Conservation (phyloP, 2,797 vertebrate species). For the Parauchenoglanis punctatus region DNA sequence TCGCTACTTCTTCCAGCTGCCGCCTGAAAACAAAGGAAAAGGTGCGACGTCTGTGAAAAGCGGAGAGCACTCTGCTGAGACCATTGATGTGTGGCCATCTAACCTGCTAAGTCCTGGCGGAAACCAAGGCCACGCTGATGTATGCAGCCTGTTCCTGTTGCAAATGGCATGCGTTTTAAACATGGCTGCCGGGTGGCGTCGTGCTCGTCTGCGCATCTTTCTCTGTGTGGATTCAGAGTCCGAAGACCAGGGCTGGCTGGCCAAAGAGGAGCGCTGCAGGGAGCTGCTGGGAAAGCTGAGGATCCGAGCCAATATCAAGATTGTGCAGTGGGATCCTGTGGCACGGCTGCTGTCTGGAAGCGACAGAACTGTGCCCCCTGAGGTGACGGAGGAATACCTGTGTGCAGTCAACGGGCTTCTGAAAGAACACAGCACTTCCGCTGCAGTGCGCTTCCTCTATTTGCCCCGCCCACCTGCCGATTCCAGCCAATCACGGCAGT, state of each 20-base stretch:
- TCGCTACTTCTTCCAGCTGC: slow-evolving; percentile 82
- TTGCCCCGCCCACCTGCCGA: slow-evolving; percentile 82
- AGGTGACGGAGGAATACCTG: slow-evolving; percentile 73
- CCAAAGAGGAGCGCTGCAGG: slow-evolving; percentile 82
- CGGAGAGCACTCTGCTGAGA: slow-evolving; percentile 63
- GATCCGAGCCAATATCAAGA: slow-evolving; percentile 86
- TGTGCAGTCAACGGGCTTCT: slow-evolving; percentile 77
- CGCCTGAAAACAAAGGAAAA: slow-evolving; percentile 70
- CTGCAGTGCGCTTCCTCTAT: slow-evolving; percentile 87
- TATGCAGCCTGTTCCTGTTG: slow-evolving; percentile 89
- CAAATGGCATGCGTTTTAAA: slow-evolving; percentile 93
- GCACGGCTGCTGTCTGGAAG: slow-evolving; percentile 62
- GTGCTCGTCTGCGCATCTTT: slow-evolving; percentile 85
- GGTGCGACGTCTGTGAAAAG: slow-evolving; percentile 32
- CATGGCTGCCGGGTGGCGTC: slow-evolving; percentile 88
- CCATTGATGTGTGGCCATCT: slow-evolving; percentile 90
- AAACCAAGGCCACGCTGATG: slow-evolving; percentile 77
- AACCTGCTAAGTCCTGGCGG: slow-evolving; percentile 82
- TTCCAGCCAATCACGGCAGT: slow-evolving; percentile 72
- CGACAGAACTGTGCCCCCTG: not conserved
- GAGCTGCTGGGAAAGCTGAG: slow-evolving; percentile 84
- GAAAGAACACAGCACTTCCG: slow-evolving; percentile 79
- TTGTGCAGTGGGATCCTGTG: slow-evolving; percentile 84
- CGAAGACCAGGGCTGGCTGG: slow-evolving; percentile 82
- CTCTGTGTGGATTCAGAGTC: slow-evolving; percentile 82